A percentile compares a stretch with the other conserved stretches of the same genome.
Evolutionary conservation across 2,797 vertebrate genomes (phyloP).

Genomic region (Liasis olivaceus): DNA sequence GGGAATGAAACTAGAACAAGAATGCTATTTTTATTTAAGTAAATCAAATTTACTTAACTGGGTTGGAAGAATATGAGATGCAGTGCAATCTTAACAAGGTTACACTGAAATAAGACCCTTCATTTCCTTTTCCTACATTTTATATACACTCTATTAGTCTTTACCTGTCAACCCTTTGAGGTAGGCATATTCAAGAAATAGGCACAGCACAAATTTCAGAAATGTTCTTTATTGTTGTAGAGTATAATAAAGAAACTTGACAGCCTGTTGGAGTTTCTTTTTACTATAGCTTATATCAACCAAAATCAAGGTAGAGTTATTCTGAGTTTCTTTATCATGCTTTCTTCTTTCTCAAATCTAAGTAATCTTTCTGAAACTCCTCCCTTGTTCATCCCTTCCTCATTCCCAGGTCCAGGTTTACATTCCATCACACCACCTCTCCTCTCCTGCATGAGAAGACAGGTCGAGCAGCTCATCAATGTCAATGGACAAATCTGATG

Average conservation of each 20-base stretch:
- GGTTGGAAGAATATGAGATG: background rate
- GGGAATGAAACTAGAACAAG: slow-evolving; percentile 15
- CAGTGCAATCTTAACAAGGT: background rate
- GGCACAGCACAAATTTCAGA: background rate
- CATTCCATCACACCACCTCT: background rate
- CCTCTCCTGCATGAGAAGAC: background rate
- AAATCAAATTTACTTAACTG: slow-evolving; percentile 8
- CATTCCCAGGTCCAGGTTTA: background rate
- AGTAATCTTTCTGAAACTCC: background rate
- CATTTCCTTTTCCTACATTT: background rate
- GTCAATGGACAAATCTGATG: background rate
- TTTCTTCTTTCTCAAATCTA: background rate
- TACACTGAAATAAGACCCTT: background rate
- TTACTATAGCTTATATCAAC: background rate
- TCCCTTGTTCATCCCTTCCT: background rate
- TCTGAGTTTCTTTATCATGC: background rate
- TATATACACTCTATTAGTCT: background rate
- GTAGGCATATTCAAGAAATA: background rate
- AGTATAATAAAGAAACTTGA: background rate
- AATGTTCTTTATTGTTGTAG: background rate
- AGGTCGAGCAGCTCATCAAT: background rate
- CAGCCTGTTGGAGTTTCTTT: background rate
- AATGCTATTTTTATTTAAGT: slow-evolving; percentile 9
- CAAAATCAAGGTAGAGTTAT: background rate
- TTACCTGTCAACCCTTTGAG: background rate